Evolutionary conservation across 1,140 invertebrate genomes (phyloP), one percentile per base, ranked within the genome.

Genomic region (Olivierus martensii): DNA sequence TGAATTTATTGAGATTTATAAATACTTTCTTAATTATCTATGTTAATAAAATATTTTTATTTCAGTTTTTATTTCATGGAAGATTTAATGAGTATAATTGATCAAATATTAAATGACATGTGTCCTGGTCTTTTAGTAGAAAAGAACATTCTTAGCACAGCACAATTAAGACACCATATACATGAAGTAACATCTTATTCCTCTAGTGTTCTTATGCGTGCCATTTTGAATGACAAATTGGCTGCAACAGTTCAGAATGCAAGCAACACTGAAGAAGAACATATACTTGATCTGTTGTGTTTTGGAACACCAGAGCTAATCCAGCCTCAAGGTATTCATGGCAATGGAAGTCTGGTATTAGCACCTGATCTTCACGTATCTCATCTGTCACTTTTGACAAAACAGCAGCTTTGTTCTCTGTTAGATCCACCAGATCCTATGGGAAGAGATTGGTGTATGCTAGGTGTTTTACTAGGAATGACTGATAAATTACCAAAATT

Each of bases 401-500:
- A 73, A 21, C 69, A 72, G 52, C 56, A 63, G 37, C 57, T 70
- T 14, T 78, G 79, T 49, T 67, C 75, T 19, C 67, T 84, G 49
- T 68, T 90, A 12, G 86, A 90, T 70, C 82, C 83, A 1, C 76
- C 80, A 7, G 83, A 88, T 65, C 73, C 77, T 3, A 78, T 85
- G 63, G 86, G 86, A 11, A 72, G 79, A 56, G 85, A 89, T 65
- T 88, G 85, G 85, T 86, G 83, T 65, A 71, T 89, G 50, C 66
- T 89, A 28, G 84, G 84, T 4, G 77, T 88, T 1, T 73, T 79
- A 53, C 67, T 88, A 28, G 83, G 83, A 19, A 67, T 82, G 47
- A 65, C 72, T 21, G 73, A 78, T 44, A 66, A 70, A 46, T 56
- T 79, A 14, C 76, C 76, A 11, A 63, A 67, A 18, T 52, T 77